phyloP scores from a whole-genome alignment of 2,797 vertebrate species.

The Momotus momota region DNA sequence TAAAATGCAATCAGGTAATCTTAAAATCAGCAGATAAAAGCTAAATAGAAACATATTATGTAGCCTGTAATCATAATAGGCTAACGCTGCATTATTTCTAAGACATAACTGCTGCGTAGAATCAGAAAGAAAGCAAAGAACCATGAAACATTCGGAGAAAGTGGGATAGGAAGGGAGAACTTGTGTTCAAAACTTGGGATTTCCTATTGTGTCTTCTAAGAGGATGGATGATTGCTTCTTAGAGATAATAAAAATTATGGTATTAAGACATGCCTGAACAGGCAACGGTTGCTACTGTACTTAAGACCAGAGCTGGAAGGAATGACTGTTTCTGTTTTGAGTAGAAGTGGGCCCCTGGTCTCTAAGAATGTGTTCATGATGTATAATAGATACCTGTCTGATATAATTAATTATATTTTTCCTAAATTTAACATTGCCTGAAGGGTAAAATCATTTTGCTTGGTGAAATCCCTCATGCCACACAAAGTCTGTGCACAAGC shows the following conservation, averaged over 20 bases:
- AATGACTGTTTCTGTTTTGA: slow-evolving; percentile 34
- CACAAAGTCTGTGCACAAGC: slow-evolving; percentile 89
- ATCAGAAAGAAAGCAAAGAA: background rate
- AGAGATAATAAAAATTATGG: slow-evolving; percentile 1
- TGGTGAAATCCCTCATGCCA: slow-evolving; percentile 91
- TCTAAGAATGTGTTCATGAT: slow-evolving; percentile 79
- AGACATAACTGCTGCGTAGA: background rate
- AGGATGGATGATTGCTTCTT: background rate
- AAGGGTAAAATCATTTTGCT: slow-evolving; percentile 89
- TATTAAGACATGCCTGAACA: background rate
- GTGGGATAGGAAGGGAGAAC: slow-evolving; percentile 1
- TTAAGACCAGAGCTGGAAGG: slow-evolving; percentile 8
- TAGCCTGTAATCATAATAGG: slow-evolving; percentile 34
- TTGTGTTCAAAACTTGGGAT: background rate
- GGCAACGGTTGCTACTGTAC: slow-evolving; percentile 13
- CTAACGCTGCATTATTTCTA: slow-evolving; percentile 5
- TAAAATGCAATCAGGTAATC: slow-evolving; percentile 47
- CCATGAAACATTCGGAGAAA: background rate
- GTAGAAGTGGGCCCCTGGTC: slow-evolving; percentile 71
- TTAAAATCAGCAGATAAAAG: slow-evolving; percentile 48
- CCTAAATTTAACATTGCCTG: slow-evolving; percentile 94
- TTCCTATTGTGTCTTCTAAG: slow-evolving; percentile 43
- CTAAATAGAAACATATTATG: slow-evolving; percentile 44
- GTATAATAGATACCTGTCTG: slow-evolving; percentile 94
- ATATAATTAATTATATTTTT: slow-evolving; percentile 95